Percentiles rank a stretch among this genome's conserved stretches.
phyloP scores from a whole-genome alignment of 2,113 vertebrate species.

The Accipiter cooperii region DNA sequence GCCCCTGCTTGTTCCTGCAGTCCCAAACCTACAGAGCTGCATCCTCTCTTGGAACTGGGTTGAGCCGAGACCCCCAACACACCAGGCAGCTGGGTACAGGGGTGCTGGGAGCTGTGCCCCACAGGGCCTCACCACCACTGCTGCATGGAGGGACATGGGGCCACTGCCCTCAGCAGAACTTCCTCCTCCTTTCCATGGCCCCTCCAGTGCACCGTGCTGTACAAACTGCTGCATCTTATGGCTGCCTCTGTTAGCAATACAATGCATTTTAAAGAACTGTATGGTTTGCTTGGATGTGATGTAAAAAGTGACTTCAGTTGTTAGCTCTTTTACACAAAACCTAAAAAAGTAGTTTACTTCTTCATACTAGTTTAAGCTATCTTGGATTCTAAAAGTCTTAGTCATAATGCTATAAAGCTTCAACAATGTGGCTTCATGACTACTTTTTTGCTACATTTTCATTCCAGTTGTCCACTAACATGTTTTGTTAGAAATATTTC shows the following conservation, averaged over 20 bases:
- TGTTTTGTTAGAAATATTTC: background rate
- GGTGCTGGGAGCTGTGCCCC: background rate
- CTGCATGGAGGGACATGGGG: too few species aligned
- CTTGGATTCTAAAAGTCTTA: background rate
- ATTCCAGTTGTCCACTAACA: background rate
- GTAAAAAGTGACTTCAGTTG: background rate
- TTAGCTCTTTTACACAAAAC: background rate
- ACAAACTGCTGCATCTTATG: background rate
- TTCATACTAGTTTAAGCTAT: background rate
- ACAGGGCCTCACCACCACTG: background rate
- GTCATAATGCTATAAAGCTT: background rate
- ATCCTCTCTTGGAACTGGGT: background rate
- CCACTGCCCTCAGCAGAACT: background rate
- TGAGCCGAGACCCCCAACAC: accelerated
- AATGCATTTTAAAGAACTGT: background rate
- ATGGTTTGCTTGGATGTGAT: background rate
- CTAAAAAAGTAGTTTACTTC: background rate
- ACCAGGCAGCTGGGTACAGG: accelerated
- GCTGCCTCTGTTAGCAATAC: background rate
- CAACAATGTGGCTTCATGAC: background rate
- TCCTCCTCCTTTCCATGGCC: background rate
- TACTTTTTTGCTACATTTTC: background rate
- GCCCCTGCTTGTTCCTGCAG: accelerated
- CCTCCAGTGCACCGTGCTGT: background rate
- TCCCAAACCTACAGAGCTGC: background rate